Percentiles rank a stretch among this genome's conserved stretches.
Conservation (phyloP, 1,140 invertebrate genomes). For the Subanguina moxae region DNA sequence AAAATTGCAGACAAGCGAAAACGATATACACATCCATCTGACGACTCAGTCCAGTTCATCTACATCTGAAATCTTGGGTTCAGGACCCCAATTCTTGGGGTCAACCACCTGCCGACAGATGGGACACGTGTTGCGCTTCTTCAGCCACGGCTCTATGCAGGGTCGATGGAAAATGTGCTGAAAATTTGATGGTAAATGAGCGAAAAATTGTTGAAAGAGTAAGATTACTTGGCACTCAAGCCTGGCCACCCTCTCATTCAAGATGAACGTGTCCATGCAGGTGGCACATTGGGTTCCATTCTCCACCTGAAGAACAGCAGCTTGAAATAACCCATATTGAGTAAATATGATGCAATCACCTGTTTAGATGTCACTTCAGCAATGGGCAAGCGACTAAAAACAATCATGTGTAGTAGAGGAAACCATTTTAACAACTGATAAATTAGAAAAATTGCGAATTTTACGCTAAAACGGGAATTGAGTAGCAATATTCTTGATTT, state of each 20-base stretch:
- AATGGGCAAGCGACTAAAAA: too few relatives aligned
- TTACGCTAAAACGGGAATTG: too few relatives aligned
- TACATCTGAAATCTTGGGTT: slow-evolving; percentile 8
- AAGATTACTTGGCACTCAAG: slow-evolving; percentile 80
- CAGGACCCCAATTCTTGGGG: slow-evolving; percentile 15
- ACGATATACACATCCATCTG: neutral
- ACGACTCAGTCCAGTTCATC: slow-evolving; percentile 15
- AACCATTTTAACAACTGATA: too few relatives aligned
- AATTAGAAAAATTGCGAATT: too few relatives aligned
- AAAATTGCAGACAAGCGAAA: too few relatives aligned
- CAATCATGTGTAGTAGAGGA: too few relatives aligned
- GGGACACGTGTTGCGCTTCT: slow-evolving; percentile 29
- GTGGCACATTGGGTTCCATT: slow-evolving; percentile 84
- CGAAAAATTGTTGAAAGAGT: too few relatives aligned
- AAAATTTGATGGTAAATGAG: too few relatives aligned
- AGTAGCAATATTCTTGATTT: too few relatives aligned
- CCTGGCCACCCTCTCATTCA: slow-evolving; percentile 77
- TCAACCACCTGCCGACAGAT: slow-evolving; percentile 17
- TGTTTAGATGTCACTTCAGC: too few relatives aligned
- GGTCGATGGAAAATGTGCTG: slow-evolving; percentile 81
- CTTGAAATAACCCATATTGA: neutral
- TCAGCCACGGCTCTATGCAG: slow-evolving; percentile 88
- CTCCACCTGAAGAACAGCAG: slow-evolving; percentile 62
- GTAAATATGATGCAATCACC: too few relatives aligned
- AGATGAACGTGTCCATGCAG: slow-evolving; percentile 87